Base-by-base conservation (phyloP, 1,140 invertebrate genomes). In the Liolophura sinensis region DNA sequence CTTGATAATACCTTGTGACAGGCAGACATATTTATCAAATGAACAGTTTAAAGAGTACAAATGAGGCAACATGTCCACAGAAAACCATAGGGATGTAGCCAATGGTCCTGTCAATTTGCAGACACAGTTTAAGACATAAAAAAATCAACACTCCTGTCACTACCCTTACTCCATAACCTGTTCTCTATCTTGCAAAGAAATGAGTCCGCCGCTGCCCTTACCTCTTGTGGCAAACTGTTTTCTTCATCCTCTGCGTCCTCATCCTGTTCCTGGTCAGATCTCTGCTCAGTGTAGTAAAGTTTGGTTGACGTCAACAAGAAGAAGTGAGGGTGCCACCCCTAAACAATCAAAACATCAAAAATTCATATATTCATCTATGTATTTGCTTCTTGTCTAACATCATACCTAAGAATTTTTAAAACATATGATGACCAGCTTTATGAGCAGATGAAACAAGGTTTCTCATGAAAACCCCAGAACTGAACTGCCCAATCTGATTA, bases 291-390 rank as follows among this genome's bases (percentile, higher is more conserved):
- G 80, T 96, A 98, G 77, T 92, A 93, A 31, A 98, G 85, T 81
- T 95, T 94, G 72, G 90, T 91, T 62, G 92, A 88, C 0, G 93
- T 96, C 15, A 99, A 83, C n/a, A 97, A 92, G 84, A 98, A 97
- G 78, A 96, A 96, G 85, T 97, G 95, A 0, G 93, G 92, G 80
- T 93, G 91, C 95, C 95, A 99, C 69, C 92, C 90, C 81, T 86
- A 70, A 12, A 68, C 67, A 20, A 61, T 27, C 24, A 54, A 20
- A 60, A 22, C 24, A 59, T 24, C 1, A 25, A n/a, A 52, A 27
- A 47, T 52, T 47, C 31, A 40, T 40, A 40, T 9, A 40, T 40
- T 5, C 3, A 3, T 5, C 31, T 9, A 5, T 40, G 31, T 9
- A 40, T 40, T 40, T 40, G 9, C 31, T 40, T 40, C 3, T 5